These are phyloP conservation scores for Triops longicaudatus DNA, from an alignment of 1,140 invertebrate genomes.

Conservation along the genomic window DNA sequence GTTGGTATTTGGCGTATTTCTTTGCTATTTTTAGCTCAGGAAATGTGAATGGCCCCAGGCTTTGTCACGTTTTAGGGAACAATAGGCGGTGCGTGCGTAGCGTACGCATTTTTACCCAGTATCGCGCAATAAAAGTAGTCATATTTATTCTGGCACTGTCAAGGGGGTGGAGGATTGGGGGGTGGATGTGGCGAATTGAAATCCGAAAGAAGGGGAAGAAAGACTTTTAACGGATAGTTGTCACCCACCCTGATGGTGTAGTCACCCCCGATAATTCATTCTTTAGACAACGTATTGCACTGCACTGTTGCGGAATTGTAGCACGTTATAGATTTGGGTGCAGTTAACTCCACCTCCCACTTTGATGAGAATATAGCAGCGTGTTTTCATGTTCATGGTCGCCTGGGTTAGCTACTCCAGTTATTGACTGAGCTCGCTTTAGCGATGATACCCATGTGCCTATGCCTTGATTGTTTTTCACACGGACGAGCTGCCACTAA, in stretches of 20 bases:
- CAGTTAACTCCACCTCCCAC: background rate
- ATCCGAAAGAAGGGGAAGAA: too few relatives aligned
- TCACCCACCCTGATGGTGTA: too few relatives aligned
- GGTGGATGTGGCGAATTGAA: too few relatives aligned
- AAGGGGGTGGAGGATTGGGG: too few relatives aligned
- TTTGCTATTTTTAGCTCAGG: too few relatives aligned
- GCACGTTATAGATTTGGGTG: background rate
- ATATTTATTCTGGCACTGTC: too few relatives aligned
- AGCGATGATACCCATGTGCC: background rate
- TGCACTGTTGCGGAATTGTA: background rate
- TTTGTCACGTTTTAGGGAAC: background rate
- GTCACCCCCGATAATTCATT: too few relatives aligned
- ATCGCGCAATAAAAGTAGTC: background rate
- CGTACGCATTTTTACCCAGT: background rate
- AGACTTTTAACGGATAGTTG: too few relatives aligned
- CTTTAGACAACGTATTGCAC: too few relatives aligned
- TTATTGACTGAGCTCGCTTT: background rate
- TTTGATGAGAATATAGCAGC: background rate
- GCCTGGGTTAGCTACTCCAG: background rate
- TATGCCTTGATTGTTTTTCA: background rate
- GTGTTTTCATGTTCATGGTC: constrained; percentile 10
- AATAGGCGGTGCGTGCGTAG: background rate
- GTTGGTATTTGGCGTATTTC: too few relatives aligned
- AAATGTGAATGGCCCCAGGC: background rate
- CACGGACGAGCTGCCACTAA: background rate